Base-by-base conservation (phyloP, 2,888 invertebrate species). In the Microplitis manilae region DNA sequence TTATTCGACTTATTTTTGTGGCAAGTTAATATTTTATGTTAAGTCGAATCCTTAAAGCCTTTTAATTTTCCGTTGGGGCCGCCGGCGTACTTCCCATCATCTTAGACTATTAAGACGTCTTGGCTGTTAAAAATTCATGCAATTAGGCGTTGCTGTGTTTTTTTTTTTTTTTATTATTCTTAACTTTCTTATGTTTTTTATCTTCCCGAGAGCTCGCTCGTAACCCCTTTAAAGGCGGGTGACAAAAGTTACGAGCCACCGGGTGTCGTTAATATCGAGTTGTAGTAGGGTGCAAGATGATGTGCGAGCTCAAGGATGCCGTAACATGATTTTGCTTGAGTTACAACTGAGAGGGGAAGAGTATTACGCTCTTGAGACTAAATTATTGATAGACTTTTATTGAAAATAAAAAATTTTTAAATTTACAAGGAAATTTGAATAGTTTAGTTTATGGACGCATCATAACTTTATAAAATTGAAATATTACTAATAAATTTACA, bases 221-320 rank as follows among this genome's bases (percentile, higher is more conserved):
- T 50, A 67, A 85, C 84, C 87, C 87, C 82, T 85, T 86, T 81
- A 65, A 68, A 67, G 67, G 80, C 59, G 85, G 87, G 79, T 89
- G 89, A 89, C 89, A 89, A 89, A 73, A 89, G 84, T 89, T 89
- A 89, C 86, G 89, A 88, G 85, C 86, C 81, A 85, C 84, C 83
- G 84, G 84, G 84, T 86, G 85, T 84, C 89, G 86, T 89, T 89
- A 88, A 89, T 88, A 89, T 85, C 85, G 79, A 73, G 81, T 80
- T 82, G 74, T 75, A 68, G 76, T 30, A 73, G 72, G 67, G 60
- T 68, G 76, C 69, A 71, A 79, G 80, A 86, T 84, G 86, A 86
- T 87, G 83, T 84, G 86, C 79, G 84, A 86, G 82, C 13, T 78
- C 73, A 72, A 70, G 79, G 75, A 78, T 79, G 73, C 75, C 81